Base-by-base conservation (phyloP, 1,140 invertebrate genomes). In the Hetaerina americana region DNA sequence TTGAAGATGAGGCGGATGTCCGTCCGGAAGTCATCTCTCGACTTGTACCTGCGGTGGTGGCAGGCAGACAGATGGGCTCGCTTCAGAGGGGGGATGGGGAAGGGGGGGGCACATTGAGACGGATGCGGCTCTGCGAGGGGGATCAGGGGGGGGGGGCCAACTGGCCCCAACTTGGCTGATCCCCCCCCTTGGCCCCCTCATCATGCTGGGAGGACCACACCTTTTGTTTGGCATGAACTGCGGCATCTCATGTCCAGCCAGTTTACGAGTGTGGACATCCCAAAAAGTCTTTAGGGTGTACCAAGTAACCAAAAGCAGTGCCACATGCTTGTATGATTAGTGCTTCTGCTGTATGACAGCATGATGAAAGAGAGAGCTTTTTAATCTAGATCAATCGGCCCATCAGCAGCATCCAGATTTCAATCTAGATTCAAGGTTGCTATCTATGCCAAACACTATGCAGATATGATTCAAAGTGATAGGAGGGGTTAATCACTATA, bases 1-100 rank as follows among this genome's bases (percentile, higher is more conserved):
- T 93, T 91, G 84, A 97, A 97, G 76, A 98, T 96, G 73, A 95
- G 88, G 3, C 93, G 87, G 22, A 95, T 90, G 82, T 98, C 95
- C 15, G 87, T 84, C 74, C 90, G 91, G 83, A 97, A 97, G 73
- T 97, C 94, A 75, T 94, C 93, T 75, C 87, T 86, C 66, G 86
- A 86, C 81, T 94, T 94, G 83, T 95, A 95, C 77, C 93, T 95
- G 79, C 12, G 80, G 76, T 57, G 40, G 40, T 57, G 40, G 40
- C 40, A 57, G 40, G 40, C 40, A 57, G 40, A 57, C 40, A 57
- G 40, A 57, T 57, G 40, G 40, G 40, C 15, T 57, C 40, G 40
- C 40, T 57, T 57, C 40, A 57, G 40, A 57, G 40, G 40, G 40
- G 40, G 40, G 40, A 57, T 57, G 40, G 40, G 40, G 40, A 57